Base-by-base conservation (phyloP, 2,888 invertebrate species). In the Tipula helvola region DNA sequence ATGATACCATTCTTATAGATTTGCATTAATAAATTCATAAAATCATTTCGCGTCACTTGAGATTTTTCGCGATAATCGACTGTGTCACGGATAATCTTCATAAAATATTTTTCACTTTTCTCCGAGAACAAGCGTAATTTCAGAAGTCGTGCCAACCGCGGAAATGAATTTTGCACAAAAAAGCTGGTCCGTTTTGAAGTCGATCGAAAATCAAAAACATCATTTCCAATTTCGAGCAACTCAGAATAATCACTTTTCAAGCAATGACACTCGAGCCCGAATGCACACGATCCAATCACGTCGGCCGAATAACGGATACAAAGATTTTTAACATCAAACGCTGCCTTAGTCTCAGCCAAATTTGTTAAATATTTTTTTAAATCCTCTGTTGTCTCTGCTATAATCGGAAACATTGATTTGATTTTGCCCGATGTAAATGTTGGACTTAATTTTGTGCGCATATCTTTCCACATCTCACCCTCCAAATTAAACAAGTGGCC, bases 1-100 rank as follows among this genome's bases (percentile, higher is more conserved):
- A 85, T 28, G n/a, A 42, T 42, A 18, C 85, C 85, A 4, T 85
- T 42, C 7, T 7, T 57, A 8, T 88, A 93, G 39, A 94, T 88
- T 84, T 93, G 91, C 39, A 93, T 90, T 85, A 94, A 89, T 1
- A 93, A 89, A 88, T 94, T 93, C 86, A 95, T 89, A 87, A 93
- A 93, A 88, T 93, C 92, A 83, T 92, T 92, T 12, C 93, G 88
- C 88, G 90, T 88, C 39, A 91, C 87, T 7, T 90, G 89, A 86
- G 89, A 89, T 87, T 89, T 87, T 87, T 92, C 91, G 16, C 92
- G 89, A 44, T 90, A 89, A 1, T 90, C 89, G 0, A 92, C 90
- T 0, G 91, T 92, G 1, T 92, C 90, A 2, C 89, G 88, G 0
- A 92, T 91, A 52, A 91, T 88, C 5, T 89, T 88, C 89, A 90